These are phyloP conservation scores for Clytia hemisphaerica DNA, from an alignment of 30 jellyfish, hydroid and myxozoan species.

Conservation along the genomic window DNA sequence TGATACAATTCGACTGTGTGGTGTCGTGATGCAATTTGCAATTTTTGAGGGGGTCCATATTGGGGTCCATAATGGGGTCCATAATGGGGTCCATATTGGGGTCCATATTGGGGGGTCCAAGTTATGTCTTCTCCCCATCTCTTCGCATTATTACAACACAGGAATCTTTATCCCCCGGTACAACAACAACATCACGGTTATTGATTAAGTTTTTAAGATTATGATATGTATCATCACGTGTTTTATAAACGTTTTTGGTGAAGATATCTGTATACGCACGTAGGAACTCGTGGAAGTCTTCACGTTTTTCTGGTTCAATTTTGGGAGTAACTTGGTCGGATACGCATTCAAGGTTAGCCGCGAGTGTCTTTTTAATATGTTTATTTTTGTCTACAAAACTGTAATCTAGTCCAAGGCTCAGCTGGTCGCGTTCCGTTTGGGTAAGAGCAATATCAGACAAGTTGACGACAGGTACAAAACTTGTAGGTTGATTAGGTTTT, in stretches of 20 bases:
- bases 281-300: conserved; percentile 23
- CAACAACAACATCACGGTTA: conserved; percentile 18
- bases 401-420: background rate
- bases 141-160: conserved; percentile 21
- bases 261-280: conserved; percentile 32
- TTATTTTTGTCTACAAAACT: conserved; percentile 1
- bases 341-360: background rate
- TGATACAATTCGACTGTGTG: too few species aligned
- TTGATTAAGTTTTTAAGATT: conserved; percentile 4
- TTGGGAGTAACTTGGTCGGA: background rate
- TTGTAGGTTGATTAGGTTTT: background rate
- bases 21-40: too few species aligned
- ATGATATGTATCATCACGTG: conserved; percentile 8
- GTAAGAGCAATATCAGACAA: background rate
- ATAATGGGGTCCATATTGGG: too few species aligned
- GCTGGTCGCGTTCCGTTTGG: background rate
- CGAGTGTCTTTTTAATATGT: background rate
- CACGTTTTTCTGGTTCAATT: background rate
- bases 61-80: too few species aligned
- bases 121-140: too few species aligned
- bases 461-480: background rate
- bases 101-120: too few species aligned
- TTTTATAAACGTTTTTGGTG: conserved; percentile 28
- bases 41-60: too few species aligned
- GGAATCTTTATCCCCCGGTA: conserved; percentile 37